Conservation (phyloP, 35 echinoderm and acorn worm genomes). For the Ptychodera flava region DNA sequence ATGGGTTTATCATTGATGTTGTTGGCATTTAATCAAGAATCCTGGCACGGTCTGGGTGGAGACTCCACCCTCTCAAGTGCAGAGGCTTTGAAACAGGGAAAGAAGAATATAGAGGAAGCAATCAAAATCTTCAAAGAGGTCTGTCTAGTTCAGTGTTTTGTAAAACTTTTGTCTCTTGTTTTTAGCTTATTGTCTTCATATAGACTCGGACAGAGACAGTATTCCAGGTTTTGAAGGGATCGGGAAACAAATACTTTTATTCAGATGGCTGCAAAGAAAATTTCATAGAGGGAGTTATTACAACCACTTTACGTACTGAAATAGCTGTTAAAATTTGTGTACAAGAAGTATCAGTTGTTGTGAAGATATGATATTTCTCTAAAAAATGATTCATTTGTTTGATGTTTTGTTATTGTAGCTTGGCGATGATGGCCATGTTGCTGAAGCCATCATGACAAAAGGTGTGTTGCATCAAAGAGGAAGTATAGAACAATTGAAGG, state of each 20-base stretch:
- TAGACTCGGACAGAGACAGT: too few relatives aligned
- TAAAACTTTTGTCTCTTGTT: neutral
- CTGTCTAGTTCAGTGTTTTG: neutral
- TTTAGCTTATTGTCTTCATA: neutral
- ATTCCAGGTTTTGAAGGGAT: too few relatives aligned
- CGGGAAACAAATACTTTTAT: too few relatives aligned
- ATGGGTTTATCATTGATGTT: slow-evolving; percentile 72
- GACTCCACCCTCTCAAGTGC: slow-evolving; percentile 69
- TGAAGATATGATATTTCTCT: too few relatives aligned
- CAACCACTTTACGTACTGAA: too few relatives aligned
- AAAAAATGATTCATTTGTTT: too few relatives aligned
- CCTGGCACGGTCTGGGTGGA: slow-evolving; percentile 77
- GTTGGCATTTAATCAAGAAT: slow-evolving; percentile 92
- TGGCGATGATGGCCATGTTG: slow-evolving; percentile 63
- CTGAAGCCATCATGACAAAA: slow-evolving; percentile 91
- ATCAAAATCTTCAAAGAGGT: slow-evolving; percentile 91
- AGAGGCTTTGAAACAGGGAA: slow-evolving; percentile 70
- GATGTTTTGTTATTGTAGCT: too few relatives aligned
- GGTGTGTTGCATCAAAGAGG: slow-evolving; percentile 72
- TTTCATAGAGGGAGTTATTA: too few relatives aligned
- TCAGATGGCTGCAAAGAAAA: too few relatives aligned
- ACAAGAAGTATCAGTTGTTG: too few relatives aligned
- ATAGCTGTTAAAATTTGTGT: too few relatives aligned
- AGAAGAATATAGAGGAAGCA: slow-evolving; percentile 52
- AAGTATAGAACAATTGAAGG: slow-evolving; percentile 64